Evolutionary conservation across 2,888 invertebrate genomes (phyloP), one percentile per base, ranked within the genome.

Genomic region (Achlya flavicornis): DNA sequence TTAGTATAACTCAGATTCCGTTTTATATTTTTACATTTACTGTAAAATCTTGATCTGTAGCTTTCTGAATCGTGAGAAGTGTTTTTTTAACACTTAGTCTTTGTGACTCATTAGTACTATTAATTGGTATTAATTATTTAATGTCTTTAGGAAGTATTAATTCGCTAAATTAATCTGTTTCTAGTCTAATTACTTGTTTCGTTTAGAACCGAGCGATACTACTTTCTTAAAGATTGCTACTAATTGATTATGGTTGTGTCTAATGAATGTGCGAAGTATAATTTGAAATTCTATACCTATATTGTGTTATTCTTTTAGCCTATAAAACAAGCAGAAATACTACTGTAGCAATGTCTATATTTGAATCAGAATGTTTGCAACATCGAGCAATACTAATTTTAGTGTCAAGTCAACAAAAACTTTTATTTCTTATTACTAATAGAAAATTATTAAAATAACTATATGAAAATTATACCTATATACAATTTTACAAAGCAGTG

Each of bases 141-240:
- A 41, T 19, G 60, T 14, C 41, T 60, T 41, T 41, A 38, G 33
- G 60, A 60, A 43, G 41, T 60, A 43, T 60, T 60, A 60, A 60
- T 60, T 41, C 12, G 33, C n/a, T 10, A 16, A 60, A 43, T 26
- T 19, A 43, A 60, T 43, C 10, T 16, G n/a, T 41, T 41, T 19
- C 35, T 43, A 41, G 12, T 10, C 26, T 5, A 43, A 41, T 19
- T 60, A 14, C 4, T 41, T 12, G 41, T 12, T 8, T 38, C 38
- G 19, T 41, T 38, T 38, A 38, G 10, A 16, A 41, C 19, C 4
- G 16, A 41, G 19, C 4, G 16, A 11, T 59, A 11, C 11, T 43
- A 26, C 19, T 41, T 10, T 8, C 11, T 19, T 11, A 16, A 10
- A 59, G 38, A 8, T 38, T 16, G 58, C 14, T 14, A 14, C 14